Base-by-base conservation (phyloP, 2,797 vertebrate species). In the Pseudopleuronectes americanus region DNA sequence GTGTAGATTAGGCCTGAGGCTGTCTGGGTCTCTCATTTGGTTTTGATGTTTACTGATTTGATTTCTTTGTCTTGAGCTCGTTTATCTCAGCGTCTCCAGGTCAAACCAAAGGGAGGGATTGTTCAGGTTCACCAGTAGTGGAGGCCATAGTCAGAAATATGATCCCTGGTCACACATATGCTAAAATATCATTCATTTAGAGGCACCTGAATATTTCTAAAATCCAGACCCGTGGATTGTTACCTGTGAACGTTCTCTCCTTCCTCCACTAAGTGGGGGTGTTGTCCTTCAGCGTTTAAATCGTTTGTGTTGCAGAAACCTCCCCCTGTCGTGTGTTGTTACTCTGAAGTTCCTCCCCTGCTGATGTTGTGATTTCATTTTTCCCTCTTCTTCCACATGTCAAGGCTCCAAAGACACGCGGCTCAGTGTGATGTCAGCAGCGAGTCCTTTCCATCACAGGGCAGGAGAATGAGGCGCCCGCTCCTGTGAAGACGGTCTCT, bases 401-500 rank as follows among this genome's bases (percentile, higher is more conserved):
- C 43, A 6, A 8, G 21, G 9, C 64, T 83, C 43, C 52, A 36
- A 71, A 62, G 68, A 58, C 14, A 21, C 69, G 67, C 21, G 0
- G 55, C 56, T 64, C 17, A 17, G 4, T 79, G 45, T 72, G 77
- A 74, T 76, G 79, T 83, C 83, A 84, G 72, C 75, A 64, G 5
- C 0, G 10, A 69, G 83, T 86, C 85, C 60, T 76, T 68, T 70
- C 47, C 55, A 76, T 66, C 49, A 67, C 52, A 80, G 74, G 74
- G 65, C 57, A 36, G 54, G 16, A 47, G 52, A 73, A 68, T n/a
- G 59, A 53, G 76, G 52, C 47, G 67, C 24, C 60, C 22, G 57
- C 14, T 55, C 49, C 63, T 65, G 74, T 55, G 10, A 71, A 64
- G 76, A 73, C 72, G 60, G 36, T 13, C 36, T 38, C 12, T 38